Percentiles rank a stretch among this genome's conserved stretches.
phyloP scores from a whole-genome alignment of 2,888 invertebrate genomes.

The Yponomeuta plumbellus region DNA sequence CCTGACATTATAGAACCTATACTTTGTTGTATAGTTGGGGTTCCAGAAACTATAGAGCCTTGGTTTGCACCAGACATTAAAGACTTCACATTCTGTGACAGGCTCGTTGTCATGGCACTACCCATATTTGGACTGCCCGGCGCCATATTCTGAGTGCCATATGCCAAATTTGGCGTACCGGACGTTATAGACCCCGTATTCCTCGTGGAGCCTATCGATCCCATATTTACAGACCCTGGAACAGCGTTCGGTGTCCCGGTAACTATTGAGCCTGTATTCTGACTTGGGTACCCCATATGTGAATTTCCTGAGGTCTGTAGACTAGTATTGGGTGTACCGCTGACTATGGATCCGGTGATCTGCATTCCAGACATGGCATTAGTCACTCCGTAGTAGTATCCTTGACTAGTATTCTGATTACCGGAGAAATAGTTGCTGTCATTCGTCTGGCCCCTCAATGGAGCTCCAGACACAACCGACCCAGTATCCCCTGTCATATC shows the following conservation, averaged over 20 bases:
- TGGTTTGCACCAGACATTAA: neutral
- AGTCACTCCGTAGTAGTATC: neutral
- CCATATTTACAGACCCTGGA: conserved; percentile 8
- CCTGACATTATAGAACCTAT: neutral
- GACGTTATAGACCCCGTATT: conserved; percentile 35
- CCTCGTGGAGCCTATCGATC: neutral
- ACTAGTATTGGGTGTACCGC: neutral
- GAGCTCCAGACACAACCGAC: conserved; percentile 34
- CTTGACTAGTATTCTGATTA: neutral
- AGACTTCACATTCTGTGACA: neutral
- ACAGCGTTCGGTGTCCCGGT: conserved; percentile 31
- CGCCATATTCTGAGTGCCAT: neutral
- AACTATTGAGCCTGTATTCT: conserved; percentile 32
- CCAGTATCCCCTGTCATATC: conserved; percentile 22
- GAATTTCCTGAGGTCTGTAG: neutral
- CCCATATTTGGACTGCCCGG: conserved; percentile 1
- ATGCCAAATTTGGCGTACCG: neutral
- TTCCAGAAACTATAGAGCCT: neutral
- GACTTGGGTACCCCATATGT: conserved; percentile 1
- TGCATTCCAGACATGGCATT: neutral
- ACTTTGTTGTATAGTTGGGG: neutral
- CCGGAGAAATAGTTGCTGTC: neutral
- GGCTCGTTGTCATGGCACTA: neutral
- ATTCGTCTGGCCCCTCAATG: conserved; percentile 12
- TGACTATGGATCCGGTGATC: conserved; percentile 14